phyloP scores from a whole-genome alignment of 2,888 invertebrate genomes.

The Mythimna albipuncta region DNA sequence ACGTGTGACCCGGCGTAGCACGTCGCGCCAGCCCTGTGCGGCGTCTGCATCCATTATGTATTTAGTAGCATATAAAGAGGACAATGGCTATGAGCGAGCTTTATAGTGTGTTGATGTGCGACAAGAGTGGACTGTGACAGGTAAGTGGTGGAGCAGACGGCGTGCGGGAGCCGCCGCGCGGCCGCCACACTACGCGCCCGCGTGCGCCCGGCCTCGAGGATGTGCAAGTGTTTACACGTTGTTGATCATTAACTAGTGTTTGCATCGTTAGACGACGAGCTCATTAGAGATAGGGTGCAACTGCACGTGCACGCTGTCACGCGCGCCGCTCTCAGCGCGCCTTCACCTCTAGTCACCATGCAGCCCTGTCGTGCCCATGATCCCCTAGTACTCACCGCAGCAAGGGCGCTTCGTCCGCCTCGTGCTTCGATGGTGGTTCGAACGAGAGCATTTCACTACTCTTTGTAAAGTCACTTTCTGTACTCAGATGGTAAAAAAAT shows the following conservation, averaged over 20 bases:
- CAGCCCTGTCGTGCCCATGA: neutral
- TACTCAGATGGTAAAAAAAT: neutral
- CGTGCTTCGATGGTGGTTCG: no score
- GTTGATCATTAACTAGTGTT: constrained; percentile 36
- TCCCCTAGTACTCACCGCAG: neutral
- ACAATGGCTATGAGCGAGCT: constrained; percentile 34
- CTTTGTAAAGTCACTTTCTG: neutral
- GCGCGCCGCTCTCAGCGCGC: neutral
- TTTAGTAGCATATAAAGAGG: constrained; percentile 31
- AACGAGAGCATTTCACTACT: neutral
- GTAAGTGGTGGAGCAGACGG: constrained; percentile 24
- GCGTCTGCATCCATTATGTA: no score
- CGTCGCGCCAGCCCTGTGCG: no score
- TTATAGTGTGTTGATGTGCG: constrained; percentile 12
- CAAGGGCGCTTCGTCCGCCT: neutral
- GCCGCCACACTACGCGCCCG: neutral
- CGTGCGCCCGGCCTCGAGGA: neutral
- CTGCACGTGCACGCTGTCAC: constrained; percentile 33
- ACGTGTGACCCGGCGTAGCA: neutral
- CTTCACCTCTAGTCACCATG: neutral
- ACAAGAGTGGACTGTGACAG: neutral
- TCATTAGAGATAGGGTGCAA: constrained; percentile 47
- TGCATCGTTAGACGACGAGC: constrained; percentile 44
- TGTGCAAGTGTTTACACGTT: constrained; percentile 34
- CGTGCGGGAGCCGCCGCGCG: neutral